Percentiles rank a stretch among this genome's conserved stretches.
Evolutionary conservation across 2,888 invertebrate genomes (phyloP).

Genomic region (Opisthograptis luteolata): DNA sequence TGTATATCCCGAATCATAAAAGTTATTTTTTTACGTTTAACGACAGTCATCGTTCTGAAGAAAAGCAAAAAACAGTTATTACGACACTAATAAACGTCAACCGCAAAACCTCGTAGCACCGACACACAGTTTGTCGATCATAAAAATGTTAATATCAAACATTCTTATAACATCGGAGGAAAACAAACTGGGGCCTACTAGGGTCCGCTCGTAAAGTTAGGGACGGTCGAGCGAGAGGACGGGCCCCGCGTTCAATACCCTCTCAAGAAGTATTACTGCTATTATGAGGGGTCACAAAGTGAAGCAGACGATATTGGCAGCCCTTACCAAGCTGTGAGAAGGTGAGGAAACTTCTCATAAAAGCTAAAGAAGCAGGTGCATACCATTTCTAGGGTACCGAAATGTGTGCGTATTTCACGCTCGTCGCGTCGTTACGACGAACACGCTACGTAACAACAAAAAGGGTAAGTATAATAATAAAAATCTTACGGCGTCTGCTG

Average conservation of each 20-base stretch:
- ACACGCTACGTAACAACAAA: conserved; percentile 57
- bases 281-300: conserved; percentile 83
- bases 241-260: conserved; percentile 73
- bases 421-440: conserved; percentile 64
- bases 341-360: conserved; percentile 83
- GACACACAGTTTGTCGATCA: conserved; percentile 52
- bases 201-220: conserved; percentile 69
- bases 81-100: conserved; percentile 41
- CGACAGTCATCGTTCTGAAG: conserved; percentile 20
- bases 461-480: conserved; percentile 77
- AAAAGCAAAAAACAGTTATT: conserved; percentile 35
- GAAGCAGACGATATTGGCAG: conserved; percentile 80
- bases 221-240: conserved; percentile 57
- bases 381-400: conserved; percentile 79
- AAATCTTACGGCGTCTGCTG: conserved; percentile 68
- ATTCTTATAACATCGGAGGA: conserved; percentile 59
- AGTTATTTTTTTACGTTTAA: conserved; percentile 22
- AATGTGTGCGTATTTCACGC: conserved; percentile 81
- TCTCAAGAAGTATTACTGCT: conserved; percentile 80
- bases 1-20: conserved; percentile 15
- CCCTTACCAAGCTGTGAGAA: conserved; percentile 76
- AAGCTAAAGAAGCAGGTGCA: conserved; percentile 83
- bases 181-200: conserved; percentile 53
- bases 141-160: conserved; percentile 61
- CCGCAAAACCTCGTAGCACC: conserved; percentile 37